Evolutionary conservation across 2,113 vertebrate species (phyloP), one percentile per base, ranked within the genome.

Genomic region (Myocastor coypus): DNA sequence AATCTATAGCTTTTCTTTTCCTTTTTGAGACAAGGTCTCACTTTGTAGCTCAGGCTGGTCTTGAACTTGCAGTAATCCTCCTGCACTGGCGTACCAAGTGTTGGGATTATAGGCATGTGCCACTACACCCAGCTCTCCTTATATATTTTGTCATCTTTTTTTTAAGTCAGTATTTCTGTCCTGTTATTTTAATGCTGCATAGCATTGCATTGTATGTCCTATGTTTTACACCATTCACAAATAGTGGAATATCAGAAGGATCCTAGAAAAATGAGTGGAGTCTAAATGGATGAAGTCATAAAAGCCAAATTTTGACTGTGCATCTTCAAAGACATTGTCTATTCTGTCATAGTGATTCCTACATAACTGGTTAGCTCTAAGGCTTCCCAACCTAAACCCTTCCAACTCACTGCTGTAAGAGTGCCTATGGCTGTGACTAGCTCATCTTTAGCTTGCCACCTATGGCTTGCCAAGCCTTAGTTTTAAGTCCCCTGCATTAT

Each of bases 251-350:
- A 52, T 57, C 77, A 94, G 42, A 92, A 64, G 84, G 78, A 59
- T 87, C 17, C 40, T 61, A 89, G 34, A 84, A 82, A 92, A 81
- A 30, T 32, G n/a, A n/a, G n/a, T n/a, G n/a, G n/a, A n/a, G n/a
- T n/a, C n/a, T n/a, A n/a, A n/a, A 10, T 63, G 30, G 90, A 40
- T 94, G 42, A 69, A 42, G 6, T 92, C 57, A 19, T 88, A 34
- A 91, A 73, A 91, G 77, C 87, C 64, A 89, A 94, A 86, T 16
- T 28, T 40, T 55, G 73, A 77, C 34, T 30, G 89, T 87, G 32
- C 26, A 63, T 92, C 96, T 93, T 75, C 66, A 95, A 84, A 80
- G n/a, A 46, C 83, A 94, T 57, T 87, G 64, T 57, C 68, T 68
- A 22, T 92, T 89, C 9, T 86, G 42, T 68, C 88, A 59, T 5